Percentiles rank a stretch among this genome's conserved stretches.
These are phyloP conservation scores for Orbicella faveolata DNA, from an alignment of 64 coral and sea anemone genomes.

Conservation along the genomic window DNA sequence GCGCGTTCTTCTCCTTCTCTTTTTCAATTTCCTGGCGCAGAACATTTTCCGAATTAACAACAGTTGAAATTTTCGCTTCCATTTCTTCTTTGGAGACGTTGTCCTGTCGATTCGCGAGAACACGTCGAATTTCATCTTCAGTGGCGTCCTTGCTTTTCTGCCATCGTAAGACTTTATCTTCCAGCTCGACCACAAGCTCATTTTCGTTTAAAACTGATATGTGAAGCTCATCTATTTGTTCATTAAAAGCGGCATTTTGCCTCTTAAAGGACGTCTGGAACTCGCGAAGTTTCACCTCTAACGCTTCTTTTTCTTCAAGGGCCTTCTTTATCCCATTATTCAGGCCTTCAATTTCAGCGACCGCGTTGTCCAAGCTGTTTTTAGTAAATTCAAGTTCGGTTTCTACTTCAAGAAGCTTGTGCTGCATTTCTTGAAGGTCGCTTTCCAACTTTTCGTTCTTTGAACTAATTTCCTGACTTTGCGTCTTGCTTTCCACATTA, in stretches of 20 bases:
- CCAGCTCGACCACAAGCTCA: conserved; percentile 15
- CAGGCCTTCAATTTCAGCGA: conserved; percentile 18
- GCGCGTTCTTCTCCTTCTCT: background rate
- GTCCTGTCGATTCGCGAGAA: background rate
- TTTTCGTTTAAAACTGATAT: conserved; percentile 31
- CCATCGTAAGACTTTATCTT: background rate
- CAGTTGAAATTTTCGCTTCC: background rate
- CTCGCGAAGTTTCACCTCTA: conserved; percentile 38
- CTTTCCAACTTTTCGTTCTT: background rate
- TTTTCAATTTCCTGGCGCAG: background rate
- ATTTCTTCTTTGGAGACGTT: background rate
- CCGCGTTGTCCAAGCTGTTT: background rate
- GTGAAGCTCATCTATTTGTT: conserved; percentile 1
- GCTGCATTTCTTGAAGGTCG: background rate
- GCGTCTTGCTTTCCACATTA: background rate
- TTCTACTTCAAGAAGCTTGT: conserved; percentile 35
- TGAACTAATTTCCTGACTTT: background rate
- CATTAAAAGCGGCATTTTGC: conserved; percentile 5
- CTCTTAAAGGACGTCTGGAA: conserved; percentile 2
- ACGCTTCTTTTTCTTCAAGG: background rate
- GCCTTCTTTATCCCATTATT: conserved; percentile 7
- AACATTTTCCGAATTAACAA: background rate
- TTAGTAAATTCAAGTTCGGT: conserved; percentile 15
- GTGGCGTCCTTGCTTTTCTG: background rate
- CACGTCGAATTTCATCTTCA: conserved; percentile 14